Base-by-base conservation (phyloP, 2,797 vertebrate species). In the Enteromius mattozi region DNA sequence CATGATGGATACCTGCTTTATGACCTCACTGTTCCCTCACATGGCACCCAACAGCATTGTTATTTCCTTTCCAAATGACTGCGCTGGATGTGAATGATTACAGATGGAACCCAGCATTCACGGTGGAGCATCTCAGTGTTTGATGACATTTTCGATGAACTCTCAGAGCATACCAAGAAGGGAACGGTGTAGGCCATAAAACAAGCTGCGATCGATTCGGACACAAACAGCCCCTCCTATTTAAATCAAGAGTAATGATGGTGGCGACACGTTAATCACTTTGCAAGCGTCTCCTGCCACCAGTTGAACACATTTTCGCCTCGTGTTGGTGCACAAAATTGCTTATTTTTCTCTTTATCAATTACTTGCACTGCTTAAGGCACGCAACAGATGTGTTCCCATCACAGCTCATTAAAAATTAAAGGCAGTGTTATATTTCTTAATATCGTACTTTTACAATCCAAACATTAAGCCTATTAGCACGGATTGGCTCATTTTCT, bases 1-100 rank as follows among this genome's bases (percentile, higher is more conserved):
- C 88, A 92, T 94, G 90, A 94, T 94, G 93, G 90, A 94, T n/a
- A 63, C 92, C 91, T 94, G 94, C 92, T 91, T 95, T 96, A 95
- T 94, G 93, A 94, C 94, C 94, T 80, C 92, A 93, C 92, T 91
- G 90, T 90, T 89, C 92, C 91, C 91, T 90, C 83, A n/a, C 72
- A 83, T 66, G 68, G 76, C 19, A 42, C 61, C 47, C 33, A 81
- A 63, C 71, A 65, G 69, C 78, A 84, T 63, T 40, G 10, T 65
- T 42, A 78, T 54, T n/a, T 87, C 59, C 42, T 24, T 47, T 78
- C 24, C 69, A 72, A 69, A 21, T 42, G 69, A 56, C 19, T 72
- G 61, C 42, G 54, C 35, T 30, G 37, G 74, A 68, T 74, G 85
- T 80, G 65, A 76, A 83, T 82, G 79, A 80, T 35, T 33, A 59